Evolutionary conservation across 2,888 invertebrate genomes (phyloP).

Genomic region (Thysanoteuthis rhombus): DNA sequence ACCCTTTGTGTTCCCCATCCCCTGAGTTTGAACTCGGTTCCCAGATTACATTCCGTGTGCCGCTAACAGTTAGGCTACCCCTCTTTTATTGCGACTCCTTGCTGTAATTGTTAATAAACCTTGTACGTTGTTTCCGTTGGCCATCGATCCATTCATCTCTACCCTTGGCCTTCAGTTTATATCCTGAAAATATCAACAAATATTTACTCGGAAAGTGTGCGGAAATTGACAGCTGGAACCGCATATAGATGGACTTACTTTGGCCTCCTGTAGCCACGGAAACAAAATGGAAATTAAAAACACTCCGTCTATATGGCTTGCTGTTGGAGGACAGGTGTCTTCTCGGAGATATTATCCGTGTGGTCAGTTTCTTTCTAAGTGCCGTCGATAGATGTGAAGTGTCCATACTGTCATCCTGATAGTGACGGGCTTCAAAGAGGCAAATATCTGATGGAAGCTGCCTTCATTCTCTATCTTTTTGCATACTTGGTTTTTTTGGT

Average conservation of each 20-base stretch:
- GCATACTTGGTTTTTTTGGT: too few species aligned
- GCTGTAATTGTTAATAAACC: not conserved
- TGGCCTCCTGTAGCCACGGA: not conserved
- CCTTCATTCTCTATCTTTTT: not conserved
- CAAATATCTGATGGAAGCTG: not conserved
- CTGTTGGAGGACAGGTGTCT: not conserved
- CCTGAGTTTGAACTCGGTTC: too few species aligned
- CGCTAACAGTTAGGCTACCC: too few species aligned
- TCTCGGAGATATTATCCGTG: not conserved
- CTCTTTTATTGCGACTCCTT: too few species aligned
- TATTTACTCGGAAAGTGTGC: not conserved
- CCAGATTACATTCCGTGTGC: too few species aligned
- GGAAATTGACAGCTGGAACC: not conserved
- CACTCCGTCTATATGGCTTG: not conserved
- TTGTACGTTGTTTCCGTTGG: not conserved
- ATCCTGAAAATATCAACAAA: not conserved
- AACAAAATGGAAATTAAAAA: not conserved
- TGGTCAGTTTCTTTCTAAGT: not conserved
- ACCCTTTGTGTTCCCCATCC: too few species aligned
- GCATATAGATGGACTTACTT: not conserved
- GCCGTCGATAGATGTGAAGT: not conserved
- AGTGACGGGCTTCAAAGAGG: not conserved
- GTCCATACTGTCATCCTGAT: not conserved
- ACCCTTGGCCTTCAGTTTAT: not conserved
- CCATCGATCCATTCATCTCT: not conserved